phyloP scores from a whole-genome alignment of 2,113 vertebrate species.

The Empidonax traillii region DNA sequence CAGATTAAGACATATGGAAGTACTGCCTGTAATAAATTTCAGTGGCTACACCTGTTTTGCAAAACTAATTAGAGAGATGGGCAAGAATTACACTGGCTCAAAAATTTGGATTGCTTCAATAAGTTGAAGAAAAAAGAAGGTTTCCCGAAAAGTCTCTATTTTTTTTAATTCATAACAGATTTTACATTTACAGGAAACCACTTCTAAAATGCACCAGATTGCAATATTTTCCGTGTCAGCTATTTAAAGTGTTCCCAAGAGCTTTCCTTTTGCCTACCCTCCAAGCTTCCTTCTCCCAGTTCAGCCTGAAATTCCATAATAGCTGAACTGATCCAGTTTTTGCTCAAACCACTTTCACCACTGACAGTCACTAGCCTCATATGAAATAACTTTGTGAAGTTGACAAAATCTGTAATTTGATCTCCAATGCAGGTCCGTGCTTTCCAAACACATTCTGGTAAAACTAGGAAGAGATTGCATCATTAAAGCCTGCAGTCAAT shows the following conservation, averaged over 20 bases:
- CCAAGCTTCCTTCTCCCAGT: constrained; percentile 51
- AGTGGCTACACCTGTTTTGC: constrained; percentile 32
- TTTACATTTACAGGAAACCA: constrained; percentile 67
- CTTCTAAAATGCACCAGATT: constrained; percentile 66
- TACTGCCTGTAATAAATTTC: background rate
- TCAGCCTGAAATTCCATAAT: constrained; percentile 53
- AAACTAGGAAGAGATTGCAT: constrained; percentile 61
- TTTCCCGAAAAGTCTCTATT: constrained; percentile 59
- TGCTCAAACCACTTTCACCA: constrained; percentile 64
- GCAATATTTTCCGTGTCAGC: constrained; percentile 61
- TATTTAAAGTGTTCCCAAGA: constrained; percentile 61
- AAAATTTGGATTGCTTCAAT: background rate
- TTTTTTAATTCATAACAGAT: constrained; percentile 62
- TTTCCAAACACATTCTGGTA: constrained; percentile 63
- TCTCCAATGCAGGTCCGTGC: constrained; percentile 31
- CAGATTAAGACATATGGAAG: background rate
- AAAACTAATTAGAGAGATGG: constrained; percentile 29
- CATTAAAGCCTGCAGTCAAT: constrained; percentile 45
- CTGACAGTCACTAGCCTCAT: constrained; percentile 41
- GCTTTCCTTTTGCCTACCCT: constrained; percentile 19
- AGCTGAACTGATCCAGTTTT: constrained; percentile 58
- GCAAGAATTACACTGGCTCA: background rate
- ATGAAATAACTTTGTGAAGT: constrained; percentile 51
- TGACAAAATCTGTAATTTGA: constrained; percentile 61
- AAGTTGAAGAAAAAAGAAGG: constrained; percentile 7